These are phyloP conservation scores for Excalfactoria chinensis DNA, from an alignment of 2,113 vertebrate genomes.

Conservation along the genomic window DNA sequence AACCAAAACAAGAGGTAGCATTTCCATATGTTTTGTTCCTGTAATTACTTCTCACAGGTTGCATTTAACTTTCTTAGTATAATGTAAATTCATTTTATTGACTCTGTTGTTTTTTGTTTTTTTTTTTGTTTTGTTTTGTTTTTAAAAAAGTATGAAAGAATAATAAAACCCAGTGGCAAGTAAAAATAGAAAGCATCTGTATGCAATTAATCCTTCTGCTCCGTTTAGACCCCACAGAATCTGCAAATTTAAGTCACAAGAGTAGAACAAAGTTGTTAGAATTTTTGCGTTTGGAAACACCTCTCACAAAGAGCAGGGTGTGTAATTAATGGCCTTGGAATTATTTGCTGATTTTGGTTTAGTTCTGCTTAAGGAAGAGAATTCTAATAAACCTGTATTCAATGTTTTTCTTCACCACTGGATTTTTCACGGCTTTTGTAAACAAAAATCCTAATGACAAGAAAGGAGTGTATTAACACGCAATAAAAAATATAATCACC, in stretches of 20 bases:
- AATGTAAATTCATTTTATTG: constrained; percentile 43
- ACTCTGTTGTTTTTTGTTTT: too few species aligned
- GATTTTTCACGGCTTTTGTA: not conserved
- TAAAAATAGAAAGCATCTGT: constrained; percentile 53
- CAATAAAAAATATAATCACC: not conserved
- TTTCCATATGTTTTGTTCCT: constrained; percentile 56
- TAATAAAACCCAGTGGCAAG: constrained; percentile 13
- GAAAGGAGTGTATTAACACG: not conserved
- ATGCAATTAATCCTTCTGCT: constrained; percentile 50
- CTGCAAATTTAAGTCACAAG: constrained; percentile 21
- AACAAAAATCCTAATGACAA: not conserved
- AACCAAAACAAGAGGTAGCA: constrained; percentile 47
- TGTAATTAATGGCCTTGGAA: constrained; percentile 14
- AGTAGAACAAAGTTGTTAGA: constrained; percentile 48
- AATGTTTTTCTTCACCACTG: not conserved
- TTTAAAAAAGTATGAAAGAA: not conserved
- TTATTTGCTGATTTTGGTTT: not conserved
- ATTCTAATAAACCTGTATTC: not conserved
- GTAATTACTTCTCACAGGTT: constrained; percentile 52
- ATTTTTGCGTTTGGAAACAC: not conserved
- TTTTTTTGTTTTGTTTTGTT: too few species aligned
- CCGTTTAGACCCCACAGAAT: constrained; percentile 52
- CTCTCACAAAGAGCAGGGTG: not conserved
- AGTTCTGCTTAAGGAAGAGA: not conserved
- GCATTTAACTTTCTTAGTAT: constrained; percentile 51